Percentiles rank a stretch among this genome's conserved stretches.
Conservation (phyloP, 2,888 invertebrate genomes). For the Malacosoma neustria region DNA sequence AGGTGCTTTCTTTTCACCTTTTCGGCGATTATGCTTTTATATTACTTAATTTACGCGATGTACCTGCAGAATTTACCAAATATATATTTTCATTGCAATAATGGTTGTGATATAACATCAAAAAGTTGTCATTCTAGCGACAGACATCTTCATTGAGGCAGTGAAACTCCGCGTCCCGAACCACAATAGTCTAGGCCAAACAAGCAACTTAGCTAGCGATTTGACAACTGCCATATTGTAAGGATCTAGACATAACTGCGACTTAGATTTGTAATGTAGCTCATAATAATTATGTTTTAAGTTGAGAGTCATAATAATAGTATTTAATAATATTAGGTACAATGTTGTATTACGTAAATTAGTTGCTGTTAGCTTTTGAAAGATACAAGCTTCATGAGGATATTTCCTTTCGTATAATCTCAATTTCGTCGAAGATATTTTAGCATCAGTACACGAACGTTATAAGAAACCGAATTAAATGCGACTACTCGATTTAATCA, state of each 20-base stretch:
- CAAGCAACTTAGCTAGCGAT: slow-evolving; percentile 68
- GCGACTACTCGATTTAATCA: no score
- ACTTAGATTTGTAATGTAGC: slow-evolving; percentile 33
- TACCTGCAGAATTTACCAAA: slow-evolving; percentile 64
- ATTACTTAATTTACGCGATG: slow-evolving; percentile 26
- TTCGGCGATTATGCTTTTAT: neutral
- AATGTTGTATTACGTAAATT: slow-evolving; percentile 28
- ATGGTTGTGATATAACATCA: slow-evolving; percentile 67
- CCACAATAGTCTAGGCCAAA: slow-evolving; percentile 40
- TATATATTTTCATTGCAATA: slow-evolving; percentile 59
- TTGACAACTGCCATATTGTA: slow-evolving; percentile 73
- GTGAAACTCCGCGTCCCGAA: slow-evolving; percentile 42
- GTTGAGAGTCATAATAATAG: slow-evolving; percentile 70
- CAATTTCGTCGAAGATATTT: no score
- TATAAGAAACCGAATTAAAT: no score
- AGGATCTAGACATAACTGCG: slow-evolving; percentile 55
- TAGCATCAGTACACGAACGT: no score
- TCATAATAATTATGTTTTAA: slow-evolving; percentile 46
- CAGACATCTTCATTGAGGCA: slow-evolving; percentile 28
- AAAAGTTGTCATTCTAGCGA: slow-evolving; percentile 43
- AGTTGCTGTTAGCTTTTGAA: neutral
- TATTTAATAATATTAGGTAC: slow-evolving; percentile 66
- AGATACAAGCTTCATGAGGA: neutral
- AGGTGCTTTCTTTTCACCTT: neutral
- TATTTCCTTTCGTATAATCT: no score